Percentiles rank a stretch among this genome's conserved stretches.
Conservation (phyloP, 1,140 invertebrate genomes). For the Tetramorium parvispinum region DNA sequence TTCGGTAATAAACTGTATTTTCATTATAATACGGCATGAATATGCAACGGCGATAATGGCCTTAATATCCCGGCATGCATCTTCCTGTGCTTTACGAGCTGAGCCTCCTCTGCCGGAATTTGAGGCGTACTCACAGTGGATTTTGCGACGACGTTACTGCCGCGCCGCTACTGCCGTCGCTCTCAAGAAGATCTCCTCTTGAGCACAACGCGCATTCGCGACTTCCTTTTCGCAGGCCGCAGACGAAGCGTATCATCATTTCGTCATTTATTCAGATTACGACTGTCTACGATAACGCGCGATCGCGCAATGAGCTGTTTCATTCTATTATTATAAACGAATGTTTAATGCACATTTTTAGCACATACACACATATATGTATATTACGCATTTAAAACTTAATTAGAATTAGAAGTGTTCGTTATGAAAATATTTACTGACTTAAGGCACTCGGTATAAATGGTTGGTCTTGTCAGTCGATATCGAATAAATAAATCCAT, state of each 20-base stretch:
- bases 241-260: constrained; percentile 59
- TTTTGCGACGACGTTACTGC: constrained; percentile 78
- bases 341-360: not conserved
- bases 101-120: constrained; percentile 85
- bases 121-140: constrained; percentile 84
- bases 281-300: constrained; percentile 14
- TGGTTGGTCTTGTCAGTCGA: not conserved
- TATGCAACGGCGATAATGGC: constrained; percentile 86
- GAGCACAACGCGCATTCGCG: constrained; percentile 44
- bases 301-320: not conserved
- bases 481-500: not conserved
- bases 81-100: constrained; percentile 86
- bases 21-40: constrained; percentile 87
- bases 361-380: too few relatives aligned
- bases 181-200: constrained; percentile 55
- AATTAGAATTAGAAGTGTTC: not conserved
- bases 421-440: not conserved
- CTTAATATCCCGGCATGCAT: constrained; percentile 86
- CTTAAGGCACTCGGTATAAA: not conserved
- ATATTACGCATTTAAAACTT: not conserved
- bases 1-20: constrained; percentile 87
- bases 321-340: not conserved
- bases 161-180: constrained; percentile 49
- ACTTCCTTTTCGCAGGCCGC: constrained; percentile 33
- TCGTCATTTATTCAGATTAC: constrained; percentile 54